Percentiles rank a stretch among this genome's conserved stretches.
Conservation (phyloP, 1,140 invertebrate species). For the Rhyzopertha dominica region DNA sequence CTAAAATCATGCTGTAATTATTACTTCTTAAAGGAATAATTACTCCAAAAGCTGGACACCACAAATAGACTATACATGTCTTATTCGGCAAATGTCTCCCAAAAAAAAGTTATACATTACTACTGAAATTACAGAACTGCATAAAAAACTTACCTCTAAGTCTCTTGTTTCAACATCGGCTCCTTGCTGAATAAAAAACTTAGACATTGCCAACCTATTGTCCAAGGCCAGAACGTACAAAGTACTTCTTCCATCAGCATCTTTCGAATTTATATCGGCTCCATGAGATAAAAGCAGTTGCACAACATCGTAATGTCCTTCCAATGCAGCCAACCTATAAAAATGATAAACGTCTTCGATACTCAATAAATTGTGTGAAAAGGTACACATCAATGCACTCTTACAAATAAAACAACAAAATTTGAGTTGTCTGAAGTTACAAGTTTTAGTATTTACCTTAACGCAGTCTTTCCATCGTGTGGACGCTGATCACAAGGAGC, state of each 20-base stretch:
- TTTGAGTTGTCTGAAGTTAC: too few species aligned
- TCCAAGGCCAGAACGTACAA: constrained; percentile 89
- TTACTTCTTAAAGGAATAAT: too few species aligned
- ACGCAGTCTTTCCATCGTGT: constrained; percentile 89
- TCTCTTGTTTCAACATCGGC: constrained; percentile 84
- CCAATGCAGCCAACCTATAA: constrained; percentile 70
- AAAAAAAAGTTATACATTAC: too few species aligned
- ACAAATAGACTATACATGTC: too few species aligned
- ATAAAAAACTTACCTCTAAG: constrained; percentile 63
- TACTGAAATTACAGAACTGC: constrained; percentile 1
- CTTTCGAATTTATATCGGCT: constrained; percentile 84
- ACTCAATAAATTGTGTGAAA: constrained; percentile 10
- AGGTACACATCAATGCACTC: constrained; percentile 18
- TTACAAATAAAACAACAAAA: constrained; percentile 11
- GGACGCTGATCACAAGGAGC: constrained; percentile 84
- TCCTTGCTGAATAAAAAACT: constrained; percentile 72
- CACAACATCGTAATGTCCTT: constrained; percentile 81
- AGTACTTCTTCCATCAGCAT: constrained; percentile 88
- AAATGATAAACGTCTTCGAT: constrained; percentile 13
- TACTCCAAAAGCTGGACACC: too few species aligned
- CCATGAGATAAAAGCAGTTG: constrained; percentile 66
- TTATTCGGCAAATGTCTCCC: too few species aligned
- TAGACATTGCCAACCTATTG: constrained; percentile 79
- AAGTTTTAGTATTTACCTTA: constrained; percentile 55
- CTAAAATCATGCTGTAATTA: too few species aligned